Base-by-base conservation (phyloP, 35 echinoderm and acorn worm genomes). In the Chiridota heheva region DNA sequence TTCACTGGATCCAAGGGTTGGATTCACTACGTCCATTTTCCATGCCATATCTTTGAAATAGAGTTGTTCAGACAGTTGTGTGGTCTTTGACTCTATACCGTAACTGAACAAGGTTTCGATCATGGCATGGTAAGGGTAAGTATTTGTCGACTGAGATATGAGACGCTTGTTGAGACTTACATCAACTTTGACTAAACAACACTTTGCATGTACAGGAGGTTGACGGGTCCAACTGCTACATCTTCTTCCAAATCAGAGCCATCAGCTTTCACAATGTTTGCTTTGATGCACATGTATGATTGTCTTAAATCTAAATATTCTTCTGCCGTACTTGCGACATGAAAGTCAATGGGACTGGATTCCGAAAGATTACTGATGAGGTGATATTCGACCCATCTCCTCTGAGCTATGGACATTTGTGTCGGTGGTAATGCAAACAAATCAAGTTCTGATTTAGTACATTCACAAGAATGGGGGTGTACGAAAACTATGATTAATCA, bases 401-500 rank as follows among this genome's bases (percentile, higher is more conserved):
- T 27, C 45, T 31, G n/a, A 49, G n/a, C 70, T 36, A 83, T 83
- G 44, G 67, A 63, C 7, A 58, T 71, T n/a, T 82, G 79, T 0
- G 87, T 82, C 0, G 58, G 78, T 49, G 87, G 87, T 6, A 90
- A 55, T 13, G 78, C 67, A 60, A 89, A 89, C 25, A 89, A 70
- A 48, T 89, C 77, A 25, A 89, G 36, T 42, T 81, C 77, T 4
- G 86, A 88, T 18, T 82, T 73, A 7, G 60, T 58, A 55, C 87
- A 90, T 57, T 90, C 77, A 67, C 87, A 90, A 2, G 87, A 90
- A 32, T 90, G 45, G 36, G 74, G 43, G 47, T 90, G 79, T 34
- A 90, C 68, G 22, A 83, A 74, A 25, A 80, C 49, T 80, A 90
- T 90, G 6, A n/a, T n/a, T n/a, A 61, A 61, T 42, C 36, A 3